phyloP scores from a whole-genome alignment of 1,140 invertebrate species.

The Caenorhabditis tropicalis region DNA sequence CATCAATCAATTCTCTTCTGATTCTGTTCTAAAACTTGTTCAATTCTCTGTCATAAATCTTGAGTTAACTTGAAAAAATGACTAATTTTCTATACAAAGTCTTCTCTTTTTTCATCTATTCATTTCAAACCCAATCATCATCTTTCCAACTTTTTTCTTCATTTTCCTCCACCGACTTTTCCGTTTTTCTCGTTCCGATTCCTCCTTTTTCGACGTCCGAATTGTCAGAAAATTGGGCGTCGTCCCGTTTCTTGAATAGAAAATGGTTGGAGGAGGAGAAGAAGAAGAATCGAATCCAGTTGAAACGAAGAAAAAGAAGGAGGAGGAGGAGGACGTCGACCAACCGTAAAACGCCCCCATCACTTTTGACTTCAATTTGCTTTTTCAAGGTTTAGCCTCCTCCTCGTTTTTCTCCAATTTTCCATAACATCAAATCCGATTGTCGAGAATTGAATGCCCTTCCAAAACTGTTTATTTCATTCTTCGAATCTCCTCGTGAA shows the following conservation, averaged over 20 bases:
- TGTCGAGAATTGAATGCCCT: not conserved
- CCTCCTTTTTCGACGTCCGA: slow-evolving; percentile 14
- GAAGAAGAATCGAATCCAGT: slow-evolving; percentile 35
- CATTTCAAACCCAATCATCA: slow-evolving; percentile 34
- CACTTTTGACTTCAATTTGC: slow-evolving; percentile 43
- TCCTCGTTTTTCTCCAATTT: no score
- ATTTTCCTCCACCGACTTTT: not conserved
- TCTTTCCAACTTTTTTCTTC: slow-evolving; percentile 15
- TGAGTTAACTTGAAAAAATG: no score
- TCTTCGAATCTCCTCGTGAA: not conserved
- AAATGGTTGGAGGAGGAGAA: not conserved
- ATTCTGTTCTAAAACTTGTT: no score
- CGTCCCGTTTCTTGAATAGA: slow-evolving; percentile 18
- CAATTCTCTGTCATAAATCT: no score
- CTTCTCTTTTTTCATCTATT: not conserved
- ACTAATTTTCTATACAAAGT: not conserved
- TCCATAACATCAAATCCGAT: not conserved
- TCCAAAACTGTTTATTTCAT: not conserved
- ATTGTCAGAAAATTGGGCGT: slow-evolving; percentile 27
- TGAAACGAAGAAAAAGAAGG: not conserved
- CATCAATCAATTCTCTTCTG: no score
- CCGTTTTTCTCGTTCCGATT: slow-evolving; percentile 34
- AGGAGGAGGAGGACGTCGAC: slow-evolving; percentile 27
- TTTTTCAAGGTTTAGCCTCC: slow-evolving; percentile 41
- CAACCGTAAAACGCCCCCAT: slow-evolving; percentile 42